Evolutionary conservation across 1,140 invertebrate species (phyloP), one percentile per base, ranked within the genome.

Genomic region (Stegodyphus mimosarum): DNA sequence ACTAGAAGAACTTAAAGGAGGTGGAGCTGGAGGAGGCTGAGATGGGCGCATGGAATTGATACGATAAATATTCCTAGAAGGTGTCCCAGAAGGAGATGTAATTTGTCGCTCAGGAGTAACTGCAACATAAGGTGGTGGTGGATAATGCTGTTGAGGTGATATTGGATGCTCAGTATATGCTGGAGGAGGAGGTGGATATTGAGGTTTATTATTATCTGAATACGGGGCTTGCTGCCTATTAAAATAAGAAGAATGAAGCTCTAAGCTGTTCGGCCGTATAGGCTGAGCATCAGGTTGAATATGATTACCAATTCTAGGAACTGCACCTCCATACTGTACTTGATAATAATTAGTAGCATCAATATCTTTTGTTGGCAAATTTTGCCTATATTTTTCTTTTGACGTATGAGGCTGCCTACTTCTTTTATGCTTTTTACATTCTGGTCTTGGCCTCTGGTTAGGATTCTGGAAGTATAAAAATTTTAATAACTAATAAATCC

Each of bases 351-450:
- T 72, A 50, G 52, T 17, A 15, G 87, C 69, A 50, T 89, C 60
- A 50, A 87, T 85, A 76, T 88, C 88, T 33, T 87, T 72, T n/a
- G 87, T 6, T 48, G 96, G 92, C 3, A 94, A 95, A 55, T 94
- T 93, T 89, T 96, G 95, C 88, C 94, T 92, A 89, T 96, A 95
- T 86, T 95, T 92, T 89, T 97, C 96, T 87, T 95, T 92, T 1
- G 96, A 97, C 87, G 95, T 96, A 89, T 95, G 94, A 50, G 95
- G 95, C 87, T 95, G 94, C 55, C 96, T 92, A 9, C 96, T 95
- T 89, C 95, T 95, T 90, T 95, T 95, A 88, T 95, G 94, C 70
- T 86, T 69, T 91, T 92, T 88, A 51, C 87, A 76, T 87, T 87
- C 80, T 53, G 80, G 69, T 73, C 72, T 72, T 13, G 79, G 13